Evolutionary conservation across 2,113 vertebrate species (phyloP).

Genomic region (Cryptotis parvus): DNA sequence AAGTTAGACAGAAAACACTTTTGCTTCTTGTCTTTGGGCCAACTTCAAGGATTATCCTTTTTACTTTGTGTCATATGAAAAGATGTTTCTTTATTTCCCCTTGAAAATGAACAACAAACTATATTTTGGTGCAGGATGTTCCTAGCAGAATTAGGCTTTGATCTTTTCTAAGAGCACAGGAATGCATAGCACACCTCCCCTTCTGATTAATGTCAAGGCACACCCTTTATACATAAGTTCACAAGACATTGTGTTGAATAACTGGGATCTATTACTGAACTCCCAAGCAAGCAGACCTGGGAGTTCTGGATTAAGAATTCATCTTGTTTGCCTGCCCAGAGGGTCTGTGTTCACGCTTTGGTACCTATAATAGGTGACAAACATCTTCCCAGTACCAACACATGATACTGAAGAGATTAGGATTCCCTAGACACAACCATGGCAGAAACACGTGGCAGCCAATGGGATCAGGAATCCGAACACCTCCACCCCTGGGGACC

Average conservation of each 20-base stretch:
- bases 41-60: neutral
- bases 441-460: too few relatives aligned
- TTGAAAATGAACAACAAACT: constrained; percentile 48
- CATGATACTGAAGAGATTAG: neutral
- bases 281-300: neutral
- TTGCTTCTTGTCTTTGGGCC: neutral
- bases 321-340: neutral
- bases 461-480: neutral
- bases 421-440: neutral
- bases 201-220: neutral
- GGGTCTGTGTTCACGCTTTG: neutral
- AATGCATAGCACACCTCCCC: too few relatives aligned
- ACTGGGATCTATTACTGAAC: neutral
- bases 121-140: constrained; percentile 61
- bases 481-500: accelerated
- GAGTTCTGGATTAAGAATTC: neutral
- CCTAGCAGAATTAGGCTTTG: constrained; percentile 18
- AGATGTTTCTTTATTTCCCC: neutral
- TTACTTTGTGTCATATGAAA: neutral
- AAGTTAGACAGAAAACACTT: neutral
- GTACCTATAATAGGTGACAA: accelerated
- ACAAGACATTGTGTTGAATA: constrained; percentile 36
- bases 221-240: constrained; percentile 30
- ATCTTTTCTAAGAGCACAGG: constrained; percentile 72
- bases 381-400: neutral